Evolutionary conservation across 1,140 invertebrate species (phyloP), one percentile per base, ranked within the genome.

Genomic region (Elysia chlorotica): DNA sequence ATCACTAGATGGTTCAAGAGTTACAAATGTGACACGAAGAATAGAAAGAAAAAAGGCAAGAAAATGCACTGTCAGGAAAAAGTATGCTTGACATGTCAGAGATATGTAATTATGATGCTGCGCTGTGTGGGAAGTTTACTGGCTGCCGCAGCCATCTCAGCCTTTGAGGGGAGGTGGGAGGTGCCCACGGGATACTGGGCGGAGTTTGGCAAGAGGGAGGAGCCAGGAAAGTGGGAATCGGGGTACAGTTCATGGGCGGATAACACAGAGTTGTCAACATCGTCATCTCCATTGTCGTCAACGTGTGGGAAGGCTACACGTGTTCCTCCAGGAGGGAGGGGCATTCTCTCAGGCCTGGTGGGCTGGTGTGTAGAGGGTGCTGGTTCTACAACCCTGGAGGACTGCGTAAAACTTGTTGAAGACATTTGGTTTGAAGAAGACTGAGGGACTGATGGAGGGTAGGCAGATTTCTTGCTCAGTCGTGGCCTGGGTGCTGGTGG

Each of bases 71-170:
- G 33, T 36, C 1, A 1, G 33, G 21, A 2, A n/a, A 59, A 36
- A 10, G 30, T 36, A 33, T 28, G 30, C 10, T 5, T 31, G 17
- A 41, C 23, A 2, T 0, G 19, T 65, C 54, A 79, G 35, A 79
- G 70, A 37, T 79, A 79, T 2, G 78, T 79, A 6, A 79, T 79
- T 19, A 75, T 73, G 37, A 79, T 75, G 57, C 76, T 80, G 48
- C 69, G 70, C 38, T 80, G 79, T 56, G 69, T 75, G 23, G 73
- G 38, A 35, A 75, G 65, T 65, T 76, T 76, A 19, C 57, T 68
- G 10, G 69, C 38, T 54, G 69, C 75, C 36, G 28, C 23, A 10
- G 31, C 25, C 21, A 75, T 57, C 19, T 63, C 35, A 37, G 5
- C 28, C 25, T 59, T 10, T 19, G 28, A 25, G 10, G 10, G 56